Evolutionary conservation across 2,113 vertebrate genomes (phyloP).

Genomic region (Phaethon lepturus): DNA sequence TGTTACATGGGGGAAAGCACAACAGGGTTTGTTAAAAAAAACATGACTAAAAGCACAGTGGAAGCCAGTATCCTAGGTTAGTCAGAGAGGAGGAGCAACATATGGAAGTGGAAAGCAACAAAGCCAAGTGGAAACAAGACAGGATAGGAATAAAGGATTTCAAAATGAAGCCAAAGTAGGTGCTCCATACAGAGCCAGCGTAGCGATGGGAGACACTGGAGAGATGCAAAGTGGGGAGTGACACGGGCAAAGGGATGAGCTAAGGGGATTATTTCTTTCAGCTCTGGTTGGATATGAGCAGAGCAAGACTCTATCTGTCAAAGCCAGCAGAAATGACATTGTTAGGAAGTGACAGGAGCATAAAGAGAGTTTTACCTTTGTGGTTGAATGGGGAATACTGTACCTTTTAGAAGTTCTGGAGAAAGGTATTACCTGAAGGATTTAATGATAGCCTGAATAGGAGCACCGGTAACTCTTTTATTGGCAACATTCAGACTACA

Average conservation of each 20-base stretch:
- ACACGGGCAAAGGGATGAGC: not conserved
- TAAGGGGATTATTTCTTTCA: not conserved
- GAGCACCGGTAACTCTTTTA: not conserved
- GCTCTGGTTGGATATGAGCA: not conserved
- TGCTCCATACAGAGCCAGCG: accelerated
- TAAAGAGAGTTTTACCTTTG: not conserved
- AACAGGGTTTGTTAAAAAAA: not conserved
- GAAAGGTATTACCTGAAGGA: not conserved
- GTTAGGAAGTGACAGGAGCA: not conserved
- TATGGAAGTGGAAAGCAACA: not conserved
- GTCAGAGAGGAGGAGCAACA: not conserved
- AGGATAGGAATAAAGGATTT: not conserved
- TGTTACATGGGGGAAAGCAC: not conserved
- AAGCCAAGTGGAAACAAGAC: not conserved
- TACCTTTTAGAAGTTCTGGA: not conserved
- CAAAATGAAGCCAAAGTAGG: not conserved
- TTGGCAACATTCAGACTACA: not conserved
- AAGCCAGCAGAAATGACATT: not conserved
- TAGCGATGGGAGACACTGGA: not conserved
- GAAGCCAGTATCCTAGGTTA: not conserved
- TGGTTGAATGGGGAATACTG: not conserved
- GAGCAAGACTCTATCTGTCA: not conserved
- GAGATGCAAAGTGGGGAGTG: not conserved
- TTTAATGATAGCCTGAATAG: not conserved
- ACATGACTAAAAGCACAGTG: not conserved